Evolutionary conservation across 2,797 vertebrate genomes (phyloP).

Genomic region (Gephyroberyx darwinii): DNA sequence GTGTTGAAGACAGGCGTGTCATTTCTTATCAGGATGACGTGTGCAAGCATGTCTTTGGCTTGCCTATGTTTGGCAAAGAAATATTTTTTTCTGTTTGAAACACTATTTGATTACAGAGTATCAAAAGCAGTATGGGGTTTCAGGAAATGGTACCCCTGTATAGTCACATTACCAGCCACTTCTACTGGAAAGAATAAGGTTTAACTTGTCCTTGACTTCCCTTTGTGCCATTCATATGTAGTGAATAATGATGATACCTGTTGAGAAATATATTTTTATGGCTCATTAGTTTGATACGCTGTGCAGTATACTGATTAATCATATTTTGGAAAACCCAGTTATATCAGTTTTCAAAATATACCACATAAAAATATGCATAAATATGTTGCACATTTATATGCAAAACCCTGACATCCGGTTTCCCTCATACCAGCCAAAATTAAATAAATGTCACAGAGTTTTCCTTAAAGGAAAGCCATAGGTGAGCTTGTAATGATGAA

Average conservation of each 20-base stretch:
- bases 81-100: too few relatives aligned
- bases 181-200: too few relatives aligned
- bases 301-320: slow-evolving; percentile 19
- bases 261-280: slow-evolving; percentile 7
- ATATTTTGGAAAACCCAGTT: slow-evolving; percentile 26
- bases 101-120: background rate
- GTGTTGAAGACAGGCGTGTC: background rate
- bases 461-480: slow-evolving; percentile 12
- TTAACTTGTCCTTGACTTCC: too few relatives aligned
- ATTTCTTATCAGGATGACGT: background rate
- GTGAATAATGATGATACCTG: slow-evolving; percentile 15
- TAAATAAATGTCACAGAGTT: slow-evolving; percentile 13
- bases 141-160: background rate
- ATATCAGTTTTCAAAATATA: slow-evolving; percentile 12
- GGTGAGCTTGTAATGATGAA: slow-evolving; percentile 19
- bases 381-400: slow-evolving; percentile 32
- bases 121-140: slow-evolving; percentile 1
- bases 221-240: slow-evolving; percentile 12
- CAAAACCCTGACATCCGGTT: slow-evolving; percentile 9
- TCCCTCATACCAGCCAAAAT: background rate
- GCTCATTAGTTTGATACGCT: slow-evolving; percentile 8
- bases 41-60: too few relatives aligned
- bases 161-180: too few relatives aligned
- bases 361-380: slow-evolving; percentile 25
- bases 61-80: too few relatives aligned